phyloP scores from a whole-genome alignment of 2,888 invertebrate genomes.

The Cephus sareptanus region DNA sequence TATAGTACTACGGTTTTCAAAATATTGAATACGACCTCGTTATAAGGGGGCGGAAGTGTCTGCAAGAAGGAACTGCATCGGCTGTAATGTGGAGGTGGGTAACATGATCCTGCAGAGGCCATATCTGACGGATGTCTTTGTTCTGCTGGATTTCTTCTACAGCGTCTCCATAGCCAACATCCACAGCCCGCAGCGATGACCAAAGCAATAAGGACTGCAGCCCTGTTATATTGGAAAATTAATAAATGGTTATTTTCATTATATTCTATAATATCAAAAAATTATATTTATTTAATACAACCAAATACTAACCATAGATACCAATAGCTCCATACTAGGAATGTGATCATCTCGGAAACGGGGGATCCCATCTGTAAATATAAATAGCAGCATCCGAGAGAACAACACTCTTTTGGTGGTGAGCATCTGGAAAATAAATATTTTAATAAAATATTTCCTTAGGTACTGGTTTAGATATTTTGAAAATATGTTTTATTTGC shows the following conservation, averaged over 20 bases:
- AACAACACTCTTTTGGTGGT: constrained; percentile 81
- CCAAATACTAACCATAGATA: constrained; percentile 70
- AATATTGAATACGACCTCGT: constrained; percentile 72
- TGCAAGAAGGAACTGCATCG: constrained; percentile 86
- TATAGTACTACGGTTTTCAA: background rate
- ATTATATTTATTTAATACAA: background rate
- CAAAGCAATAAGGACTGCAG: constrained; percentile 74
- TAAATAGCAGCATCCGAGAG: constrained; percentile 71
- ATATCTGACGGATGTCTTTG: constrained; percentile 77
- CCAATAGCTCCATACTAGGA: constrained; percentile 78
- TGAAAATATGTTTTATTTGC: background rate
- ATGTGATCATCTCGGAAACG: constrained; percentile 71
- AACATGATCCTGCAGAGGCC: constrained; percentile 83
- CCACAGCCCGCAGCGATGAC: constrained; percentile 77
- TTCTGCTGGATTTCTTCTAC: constrained; percentile 64
- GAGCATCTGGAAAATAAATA: constrained; percentile 69
- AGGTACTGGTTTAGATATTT: background rate
- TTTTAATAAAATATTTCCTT: background rate
- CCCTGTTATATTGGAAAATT: constrained; percentile 35
- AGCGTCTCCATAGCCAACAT: constrained; percentile 74
- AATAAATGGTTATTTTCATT: background rate
- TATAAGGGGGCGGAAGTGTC: constrained; percentile 80
- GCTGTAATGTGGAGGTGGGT: constrained; percentile 86
- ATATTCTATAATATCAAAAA: background rate
- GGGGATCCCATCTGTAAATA: constrained; percentile 64